Conservation (phyloP, 2,797 vertebrate species). For the Cossypha caffra region DNA sequence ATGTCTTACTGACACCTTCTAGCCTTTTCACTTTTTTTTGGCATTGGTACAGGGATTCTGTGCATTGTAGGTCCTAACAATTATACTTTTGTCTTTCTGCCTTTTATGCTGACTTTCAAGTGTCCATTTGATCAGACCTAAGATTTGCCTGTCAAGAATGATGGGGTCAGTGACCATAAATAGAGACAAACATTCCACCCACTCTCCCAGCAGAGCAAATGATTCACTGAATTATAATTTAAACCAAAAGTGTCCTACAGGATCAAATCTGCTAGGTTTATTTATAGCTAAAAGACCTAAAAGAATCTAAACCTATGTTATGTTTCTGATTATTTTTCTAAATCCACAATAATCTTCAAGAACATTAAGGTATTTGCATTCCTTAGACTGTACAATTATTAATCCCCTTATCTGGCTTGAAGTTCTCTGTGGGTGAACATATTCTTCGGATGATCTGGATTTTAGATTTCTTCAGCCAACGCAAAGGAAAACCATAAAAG, state of each 20-base stretch:
- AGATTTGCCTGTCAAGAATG: neutral
- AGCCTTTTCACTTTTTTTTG: neutral
- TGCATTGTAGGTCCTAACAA: neutral
- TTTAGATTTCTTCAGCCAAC: conserved; percentile 40
- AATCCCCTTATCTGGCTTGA: conserved; percentile 70
- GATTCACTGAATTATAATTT: conserved; percentile 3
- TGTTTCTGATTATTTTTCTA: conserved; percentile 74
- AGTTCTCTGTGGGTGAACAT: conserved; percentile 67
- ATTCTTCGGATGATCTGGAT: conserved; percentile 67
- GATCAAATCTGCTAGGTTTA: conserved; percentile 36
- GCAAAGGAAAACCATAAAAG: conserved; percentile 13
- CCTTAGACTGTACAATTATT: conserved; percentile 67
- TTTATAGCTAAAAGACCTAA: conserved; percentile 36
- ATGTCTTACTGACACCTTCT: neutral
- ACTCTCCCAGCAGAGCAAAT: neutral
- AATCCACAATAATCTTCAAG: conserved; percentile 76
- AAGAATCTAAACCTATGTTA: conserved; percentile 56
- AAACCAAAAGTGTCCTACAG: neutral
- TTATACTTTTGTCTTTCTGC: neutral
- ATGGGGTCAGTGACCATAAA: neutral
- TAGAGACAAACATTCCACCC: neutral
- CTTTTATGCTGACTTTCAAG: neutral
- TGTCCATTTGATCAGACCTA: neutral
- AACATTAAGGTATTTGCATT: conserved; percentile 73
- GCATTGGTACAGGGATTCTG: neutral